These are phyloP conservation scores for Polypterus senegalus DNA, from an alignment of 2,113 vertebrate genomes.

Conservation along the genomic window DNA sequence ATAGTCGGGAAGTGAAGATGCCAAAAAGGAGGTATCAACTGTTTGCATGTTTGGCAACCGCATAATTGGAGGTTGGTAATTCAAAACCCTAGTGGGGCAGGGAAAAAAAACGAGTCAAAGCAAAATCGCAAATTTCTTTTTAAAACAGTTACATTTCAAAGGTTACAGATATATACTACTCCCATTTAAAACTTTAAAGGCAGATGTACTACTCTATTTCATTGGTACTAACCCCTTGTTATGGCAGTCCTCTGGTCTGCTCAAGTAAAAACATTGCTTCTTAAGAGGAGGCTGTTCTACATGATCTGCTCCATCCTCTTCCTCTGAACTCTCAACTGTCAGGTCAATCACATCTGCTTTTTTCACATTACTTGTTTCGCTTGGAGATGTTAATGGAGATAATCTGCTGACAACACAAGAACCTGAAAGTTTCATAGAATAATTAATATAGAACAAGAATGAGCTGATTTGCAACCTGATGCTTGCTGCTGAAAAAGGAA, in stretches of 20 bases:
- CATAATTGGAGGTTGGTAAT: constrained; percentile 76
- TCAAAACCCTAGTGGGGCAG: constrained; percentile 66
- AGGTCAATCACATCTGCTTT: constrained; percentile 89
- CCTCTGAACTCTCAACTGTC: constrained; percentile 82
- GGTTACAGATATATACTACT: too few relatives aligned
- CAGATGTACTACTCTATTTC: too few relatives aligned
- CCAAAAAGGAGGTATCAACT: constrained; percentile 67
- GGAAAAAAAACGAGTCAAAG: neutral
- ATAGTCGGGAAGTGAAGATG: constrained; percentile 75
- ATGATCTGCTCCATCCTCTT: constrained; percentile 61
- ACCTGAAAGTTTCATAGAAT: constrained; percentile 30
- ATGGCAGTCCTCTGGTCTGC: constrained; percentile 66
- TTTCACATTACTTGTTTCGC: constrained; percentile 58
- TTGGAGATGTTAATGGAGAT: constrained; percentile 37
- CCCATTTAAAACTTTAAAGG: too few relatives aligned
- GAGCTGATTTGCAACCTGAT: too few relatives aligned
- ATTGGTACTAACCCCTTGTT: constrained; percentile 65
- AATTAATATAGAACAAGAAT: too few relatives aligned
- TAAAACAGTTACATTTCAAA: too few relatives aligned
- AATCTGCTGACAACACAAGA: constrained; percentile 55
- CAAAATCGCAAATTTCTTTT: neutral
- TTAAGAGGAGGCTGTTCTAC: constrained; percentile 66
- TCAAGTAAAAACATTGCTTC: constrained; percentile 76
- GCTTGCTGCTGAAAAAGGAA: too few relatives aligned
- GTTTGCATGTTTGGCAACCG: constrained; percentile 67